Percentiles rank a stretch among this genome's conserved stretches.
Evolutionary conservation across 2,113 vertebrate genomes (phyloP).

Genomic region (Trogon surrucura): DNA sequence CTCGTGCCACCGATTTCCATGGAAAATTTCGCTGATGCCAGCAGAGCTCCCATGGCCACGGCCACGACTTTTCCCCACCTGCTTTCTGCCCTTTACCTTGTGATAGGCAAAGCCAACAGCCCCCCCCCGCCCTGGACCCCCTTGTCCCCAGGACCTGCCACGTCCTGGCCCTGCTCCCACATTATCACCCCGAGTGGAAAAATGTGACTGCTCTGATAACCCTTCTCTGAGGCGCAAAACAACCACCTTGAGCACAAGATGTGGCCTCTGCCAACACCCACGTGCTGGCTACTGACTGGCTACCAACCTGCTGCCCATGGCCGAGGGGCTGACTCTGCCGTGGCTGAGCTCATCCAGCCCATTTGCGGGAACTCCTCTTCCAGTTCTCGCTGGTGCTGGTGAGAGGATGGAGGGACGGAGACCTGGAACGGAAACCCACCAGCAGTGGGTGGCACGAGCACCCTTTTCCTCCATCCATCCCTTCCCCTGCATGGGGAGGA

Average conservation of each 20-base stretch:
- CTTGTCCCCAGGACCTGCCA: not conserved
- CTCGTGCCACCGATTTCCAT: not conserved
- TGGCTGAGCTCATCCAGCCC: not conserved
- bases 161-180: not conserved
- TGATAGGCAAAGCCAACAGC: not conserved
- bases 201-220: not conserved
- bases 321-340: not conserved
- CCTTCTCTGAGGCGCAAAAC: not conserved
- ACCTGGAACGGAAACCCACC: not conserved
- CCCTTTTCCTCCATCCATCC: not conserved
- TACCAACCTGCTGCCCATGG: too few species aligned
- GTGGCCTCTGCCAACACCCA: not conserved
- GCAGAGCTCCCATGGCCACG: fast-evolving
- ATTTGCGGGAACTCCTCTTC: not conserved
- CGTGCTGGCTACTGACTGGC: fast-evolving
- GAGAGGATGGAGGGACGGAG: fast-evolving
- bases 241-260: not conserved
- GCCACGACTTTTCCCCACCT: not conserved
- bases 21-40: not conserved
- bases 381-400: not conserved
- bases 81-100: not conserved
- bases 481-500: fast-evolving
- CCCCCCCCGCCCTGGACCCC: not conserved
- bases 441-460: not conserved
- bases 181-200: not conserved